phyloP scores from a whole-genome alignment of 2,888 invertebrate genomes.

The Hedya salicella region DNA sequence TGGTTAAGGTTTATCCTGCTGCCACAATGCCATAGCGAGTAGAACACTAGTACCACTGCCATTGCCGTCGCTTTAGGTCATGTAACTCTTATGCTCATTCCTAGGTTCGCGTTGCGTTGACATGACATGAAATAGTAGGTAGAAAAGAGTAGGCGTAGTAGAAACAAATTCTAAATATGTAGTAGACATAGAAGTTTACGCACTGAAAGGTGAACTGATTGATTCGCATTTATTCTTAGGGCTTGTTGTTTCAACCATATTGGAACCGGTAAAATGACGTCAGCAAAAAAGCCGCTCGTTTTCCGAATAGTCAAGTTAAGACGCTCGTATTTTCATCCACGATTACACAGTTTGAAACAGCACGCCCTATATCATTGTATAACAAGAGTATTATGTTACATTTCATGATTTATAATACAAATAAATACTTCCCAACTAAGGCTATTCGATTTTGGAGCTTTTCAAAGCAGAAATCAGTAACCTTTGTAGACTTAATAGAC shows the following conservation, averaged over 20 bases:
- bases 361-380: conserved; percentile 5
- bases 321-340: neutral
- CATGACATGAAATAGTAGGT: conserved; percentile 36
- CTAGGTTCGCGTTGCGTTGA: conserved; percentile 12
- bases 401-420: conserved; percentile 13
- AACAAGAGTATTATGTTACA: conserved; percentile 15
- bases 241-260: conserved; percentile 3
- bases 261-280: neutral
- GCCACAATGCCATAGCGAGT: conserved; percentile 43
- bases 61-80: conserved; percentile 33
- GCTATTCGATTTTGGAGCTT: conserved; percentile 33
- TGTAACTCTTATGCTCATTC: conserved; percentile 18
- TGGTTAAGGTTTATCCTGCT: conserved; percentile 50
- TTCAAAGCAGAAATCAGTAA: conserved; percentile 35
- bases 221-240: conserved; percentile 19
- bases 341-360: neutral
- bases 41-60: conserved; percentile 30
- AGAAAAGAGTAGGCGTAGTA: conserved; percentile 39
- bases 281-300: neutral
- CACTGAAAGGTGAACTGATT: conserved; percentile 17
- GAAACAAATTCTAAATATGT: conserved; percentile 44
- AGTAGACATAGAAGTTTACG: conserved; percentile 36
- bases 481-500: conserved; percentile 36
- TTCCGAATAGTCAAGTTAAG: neutral
- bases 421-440: conserved; percentile 20